Evolutionary conservation across 1,140 invertebrate genomes (phyloP), one percentile per base, ranked within the genome.

Genomic region (Coptotermes formosanus): DNA sequence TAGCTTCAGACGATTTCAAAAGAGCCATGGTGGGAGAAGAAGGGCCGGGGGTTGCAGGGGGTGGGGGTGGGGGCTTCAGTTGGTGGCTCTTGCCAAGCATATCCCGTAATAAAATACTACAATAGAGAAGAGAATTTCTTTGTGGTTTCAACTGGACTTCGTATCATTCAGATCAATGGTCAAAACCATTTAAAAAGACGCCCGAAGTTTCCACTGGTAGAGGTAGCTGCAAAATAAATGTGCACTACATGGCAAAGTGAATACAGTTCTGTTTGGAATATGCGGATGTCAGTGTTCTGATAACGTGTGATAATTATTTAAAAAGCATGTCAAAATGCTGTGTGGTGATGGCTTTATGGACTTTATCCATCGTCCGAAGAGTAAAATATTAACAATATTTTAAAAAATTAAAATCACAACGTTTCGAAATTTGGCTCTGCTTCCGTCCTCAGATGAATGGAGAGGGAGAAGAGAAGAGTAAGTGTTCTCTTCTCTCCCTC

Each of bases 1-100:
- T 83, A 83, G 82, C 43, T 25, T 52, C 82, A 83, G 43, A 83
- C 48, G 82, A 21, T 83, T 83, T 43, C 32, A 83, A 83, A 52
- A 52, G 82, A 30, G 21, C 38, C 32, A 44, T 3, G 32, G 32
- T 7, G 64, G 19, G 64, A 2, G 14, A 14, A 23, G 55, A 59
- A 38, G 38, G 38, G 38, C 4, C 38, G 38, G 38, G 4, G 14
- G n/a, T n/a, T n/a, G n/a, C n/a, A 38, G 38, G 4, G 38, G 64
- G 59, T 1, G 7, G 59, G 59, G 59, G 16, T 4, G 25, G 52
- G 3, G 52, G 16, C 4, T 30, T 75, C 6, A 25, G 64, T 75
- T 75, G 6, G 64, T 30, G 64, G 25, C 64, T 75, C 30, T 30
- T 8, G 30, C 64, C 25, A 14, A 75, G 25, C 25, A 75, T 75